A percentile compares a stretch with the other conserved stretches of the same genome.
These are phyloP conservation scores for Drosophila sordidula DNA, from an alignment of 2,888 invertebrate species.

Conservation along the genomic window DNA sequence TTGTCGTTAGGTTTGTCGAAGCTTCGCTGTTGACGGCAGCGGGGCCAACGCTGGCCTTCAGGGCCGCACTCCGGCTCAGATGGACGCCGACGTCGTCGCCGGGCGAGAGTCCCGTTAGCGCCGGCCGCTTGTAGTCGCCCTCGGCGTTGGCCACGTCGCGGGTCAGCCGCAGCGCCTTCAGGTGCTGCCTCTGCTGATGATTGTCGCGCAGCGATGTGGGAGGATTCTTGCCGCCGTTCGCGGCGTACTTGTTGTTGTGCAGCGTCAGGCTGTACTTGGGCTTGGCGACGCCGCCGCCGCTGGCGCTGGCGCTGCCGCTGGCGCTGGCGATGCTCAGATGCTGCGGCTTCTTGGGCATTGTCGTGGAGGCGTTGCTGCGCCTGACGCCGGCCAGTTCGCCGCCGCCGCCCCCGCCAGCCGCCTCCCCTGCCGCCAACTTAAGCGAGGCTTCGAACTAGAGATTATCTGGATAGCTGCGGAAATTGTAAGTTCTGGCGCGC, in stretches of 20 bases:
- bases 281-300: slow-evolving; percentile 37
- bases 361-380: slow-evolving; percentile 49
- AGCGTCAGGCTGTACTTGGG: slow-evolving; percentile 78
- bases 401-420: slow-evolving; percentile 30
- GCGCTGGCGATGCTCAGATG: slow-evolving; percentile 62
- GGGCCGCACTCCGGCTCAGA: slow-evolving; percentile 41
- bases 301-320: slow-evolving; percentile 12
- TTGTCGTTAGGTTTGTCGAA: slow-evolving; percentile 46
- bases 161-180: slow-evolving; percentile 71
- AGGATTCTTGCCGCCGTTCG: slow-evolving; percentile 35
- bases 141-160: slow-evolving; percentile 50
- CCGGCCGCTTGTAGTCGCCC: slow-evolving; percentile 64
- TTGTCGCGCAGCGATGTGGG: slow-evolving; percentile 53
- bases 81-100: slow-evolving; percentile 64
- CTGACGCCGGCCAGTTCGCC: slow-evolving; percentile 22
- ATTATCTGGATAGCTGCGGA: slow-evolving; percentile 84
- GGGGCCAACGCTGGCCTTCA: slow-evolving; percentile 7
- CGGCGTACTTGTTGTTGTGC: slow-evolving; percentile 69
- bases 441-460: slow-evolving; percentile 84
- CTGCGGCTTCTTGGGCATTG: slow-evolving; percentile 80
- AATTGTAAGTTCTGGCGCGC: slow-evolving; percentile 84
- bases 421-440: slow-evolving; percentile 66
- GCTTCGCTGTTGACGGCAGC: slow-evolving; percentile 62
- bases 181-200: slow-evolving; percentile 69
- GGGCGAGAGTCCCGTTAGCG: slow-evolving; percentile 49